Percentiles rank a stretch among this genome's conserved stretches.
Evolutionary conservation across 2,888 invertebrate genomes (phyloP).

Genomic region (Anarsia innoxiella): DNA sequence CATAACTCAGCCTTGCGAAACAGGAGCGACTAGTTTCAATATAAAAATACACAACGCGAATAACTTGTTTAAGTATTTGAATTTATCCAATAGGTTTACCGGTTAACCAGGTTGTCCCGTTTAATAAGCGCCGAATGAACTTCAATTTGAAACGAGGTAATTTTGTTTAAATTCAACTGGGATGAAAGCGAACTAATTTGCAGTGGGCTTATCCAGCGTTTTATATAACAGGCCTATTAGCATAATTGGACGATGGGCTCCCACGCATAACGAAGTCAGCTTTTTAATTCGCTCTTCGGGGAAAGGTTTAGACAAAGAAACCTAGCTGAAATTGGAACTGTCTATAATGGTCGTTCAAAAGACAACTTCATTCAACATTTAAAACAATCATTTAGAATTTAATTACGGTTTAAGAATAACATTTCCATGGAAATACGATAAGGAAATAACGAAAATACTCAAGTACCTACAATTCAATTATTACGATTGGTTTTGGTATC

Average conservation of each 20-base stretch:
- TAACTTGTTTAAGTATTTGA: no score
- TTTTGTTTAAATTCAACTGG: not conserved
- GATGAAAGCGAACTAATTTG: constrained; percentile 7
- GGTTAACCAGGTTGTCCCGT: no score
- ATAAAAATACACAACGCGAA: no score
- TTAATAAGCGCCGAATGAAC: no score
- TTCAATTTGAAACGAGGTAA: constrained; percentile 2
- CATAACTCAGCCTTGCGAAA: no score
- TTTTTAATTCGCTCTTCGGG: constrained; percentile 10
- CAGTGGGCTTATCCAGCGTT: constrained; percentile 9
- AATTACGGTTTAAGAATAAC: no score
- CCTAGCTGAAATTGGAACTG: constrained; percentile 6
- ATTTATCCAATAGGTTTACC: no score
- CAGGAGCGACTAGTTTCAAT: no score
- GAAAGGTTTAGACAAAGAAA: constrained; percentile 6
- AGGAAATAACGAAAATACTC: not conserved
- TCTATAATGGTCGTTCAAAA: constrained; percentile 3
- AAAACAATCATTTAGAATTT: no score
- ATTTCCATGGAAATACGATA: constrained; percentile 1
- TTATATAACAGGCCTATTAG: constrained; percentile 9
- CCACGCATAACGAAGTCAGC: constrained; percentile 10
- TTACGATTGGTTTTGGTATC: no score
- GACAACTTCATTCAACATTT: no score
- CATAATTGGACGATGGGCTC: constrained; percentile 12
- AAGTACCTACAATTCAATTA: no score